Percentiles rank a stretch among this genome's conserved stretches.
phyloP scores from a whole-genome alignment of 1,140 invertebrate species.

The Halictus rubicundus region DNA sequence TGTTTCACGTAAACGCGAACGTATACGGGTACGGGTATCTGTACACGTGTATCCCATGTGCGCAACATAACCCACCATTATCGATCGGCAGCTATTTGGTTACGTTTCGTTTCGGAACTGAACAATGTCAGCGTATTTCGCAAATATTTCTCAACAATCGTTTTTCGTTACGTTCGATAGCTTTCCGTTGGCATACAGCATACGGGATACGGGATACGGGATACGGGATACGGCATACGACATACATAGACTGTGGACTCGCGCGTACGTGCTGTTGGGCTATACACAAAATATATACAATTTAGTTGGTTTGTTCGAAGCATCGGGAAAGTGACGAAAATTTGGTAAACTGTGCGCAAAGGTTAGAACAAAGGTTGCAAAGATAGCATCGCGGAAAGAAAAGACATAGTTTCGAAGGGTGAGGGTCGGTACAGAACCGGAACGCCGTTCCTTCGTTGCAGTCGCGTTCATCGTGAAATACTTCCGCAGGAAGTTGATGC shows the following conservation, averaged over 20 bases:
- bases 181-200: too few species aligned
- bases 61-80: neutral
- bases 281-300: too few species aligned
- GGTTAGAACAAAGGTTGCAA: neutral
- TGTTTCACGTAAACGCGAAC: too few species aligned
- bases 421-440: slow-evolving; percentile 32
- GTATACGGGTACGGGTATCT: neutral
- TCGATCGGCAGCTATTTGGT: neutral
- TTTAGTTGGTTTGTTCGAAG: too few species aligned
- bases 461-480: slow-evolving; percentile 33
- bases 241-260: too few species aligned
- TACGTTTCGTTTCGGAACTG: neutral
- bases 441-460: slow-evolving; percentile 27
- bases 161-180: neutral
- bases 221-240: too few species aligned
- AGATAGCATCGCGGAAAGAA: neutral
- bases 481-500: slow-evolving; percentile 69
- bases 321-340: neutral
- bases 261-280: too few species aligned
- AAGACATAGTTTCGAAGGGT: neutral
- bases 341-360: too few species aligned
- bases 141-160: neutral
- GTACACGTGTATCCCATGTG: slow-evolving; percentile 5
- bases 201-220: too few species aligned
- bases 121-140: neutral